phyloP scores from a whole-genome alignment of 2,888 invertebrate genomes.

The Euphydryas editha region DNA sequence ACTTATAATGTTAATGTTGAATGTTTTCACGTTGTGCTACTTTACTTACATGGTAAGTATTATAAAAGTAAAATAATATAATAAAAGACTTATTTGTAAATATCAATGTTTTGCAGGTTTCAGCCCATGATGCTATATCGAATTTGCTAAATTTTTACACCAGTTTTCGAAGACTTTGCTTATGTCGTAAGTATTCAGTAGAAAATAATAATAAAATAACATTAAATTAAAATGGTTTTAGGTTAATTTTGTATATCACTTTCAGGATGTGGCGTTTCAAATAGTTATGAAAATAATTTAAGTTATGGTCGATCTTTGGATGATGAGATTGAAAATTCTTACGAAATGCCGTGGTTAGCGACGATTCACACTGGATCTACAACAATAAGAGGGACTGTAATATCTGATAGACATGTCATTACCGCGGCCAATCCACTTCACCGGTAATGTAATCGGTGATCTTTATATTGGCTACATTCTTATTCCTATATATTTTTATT shows the following conservation, averaged over 20 bases:
- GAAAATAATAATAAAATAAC: neutral
- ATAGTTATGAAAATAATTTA: conserved; percentile 37
- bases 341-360: conserved; percentile 84
- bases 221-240: neutral
- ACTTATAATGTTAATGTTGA: conserved; percentile 11
- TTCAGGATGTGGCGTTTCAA: conserved; percentile 44
- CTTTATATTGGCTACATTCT: neutral
- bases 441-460: conserved; percentile 57
- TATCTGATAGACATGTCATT: conserved; percentile 83
- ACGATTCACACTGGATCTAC: conserved; percentile 62
- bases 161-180: conserved; percentile 50
- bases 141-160: conserved; percentile 43
- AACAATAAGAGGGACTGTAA: conserved; percentile 74
- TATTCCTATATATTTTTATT: conserved; percentile 26
- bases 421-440: conserved; percentile 80
- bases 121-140: conserved; percentile 18
- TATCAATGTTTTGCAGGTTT: conserved; percentile 7
- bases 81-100: neutral
- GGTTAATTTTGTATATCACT: neutral
- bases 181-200: conserved; percentile 52
- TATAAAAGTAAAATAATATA: neutral
- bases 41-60: conserved; percentile 15
- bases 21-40: conserved; percentile 15
- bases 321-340: conserved; percentile 72
- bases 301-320: conserved; percentile 62